These are phyloP conservation scores for Eumeta japonica DNA, from an alignment of 1,140 invertebrate genomes.

Conservation along the genomic window DNA sequence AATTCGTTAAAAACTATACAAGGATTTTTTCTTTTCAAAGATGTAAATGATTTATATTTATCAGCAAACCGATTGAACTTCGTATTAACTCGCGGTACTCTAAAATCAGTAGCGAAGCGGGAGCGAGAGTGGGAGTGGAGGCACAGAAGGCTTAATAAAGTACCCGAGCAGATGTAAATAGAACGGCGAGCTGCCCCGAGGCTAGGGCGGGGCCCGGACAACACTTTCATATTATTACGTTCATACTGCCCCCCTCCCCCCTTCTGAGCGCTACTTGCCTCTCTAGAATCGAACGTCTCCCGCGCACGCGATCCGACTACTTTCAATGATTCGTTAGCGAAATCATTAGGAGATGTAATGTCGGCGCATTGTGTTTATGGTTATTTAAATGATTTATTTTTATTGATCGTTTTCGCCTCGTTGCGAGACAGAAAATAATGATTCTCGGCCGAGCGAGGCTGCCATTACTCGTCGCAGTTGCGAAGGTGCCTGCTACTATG, in stretches of 20 bases:
- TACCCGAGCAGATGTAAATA: conserved; percentile 54
- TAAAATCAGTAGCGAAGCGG: too few relatives aligned
- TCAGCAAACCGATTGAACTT: too few relatives aligned
- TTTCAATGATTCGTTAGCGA: conserved; percentile 58
- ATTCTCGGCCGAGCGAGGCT: conserved; percentile 47
- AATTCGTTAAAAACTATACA: too few relatives aligned
- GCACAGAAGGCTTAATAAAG: conserved; percentile 53
- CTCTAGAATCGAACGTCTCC: conserved; percentile 33
- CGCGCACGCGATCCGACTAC: conserved; percentile 49
- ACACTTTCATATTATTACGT: conserved; percentile 57
- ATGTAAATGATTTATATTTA: too few relatives aligned
- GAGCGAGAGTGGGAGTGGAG: too few relatives aligned
- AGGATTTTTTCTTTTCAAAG: too few relatives aligned
- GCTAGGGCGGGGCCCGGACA: conserved; percentile 51
- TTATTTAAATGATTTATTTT: conserved; percentile 59
- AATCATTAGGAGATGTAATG: conserved; percentile 58
- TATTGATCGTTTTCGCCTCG: conserved; percentile 58
- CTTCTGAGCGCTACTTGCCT: conserved; percentile 15
- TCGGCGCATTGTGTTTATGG: conserved; percentile 54
- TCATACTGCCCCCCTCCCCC: conserved; percentile 44
- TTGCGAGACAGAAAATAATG: conserved; percentile 56
- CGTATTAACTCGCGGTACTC: too few relatives aligned
- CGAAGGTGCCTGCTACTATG: conserved; percentile 45
- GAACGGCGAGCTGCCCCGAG: conserved; percentile 41
- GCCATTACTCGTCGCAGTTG: conserved; percentile 40